Evolutionary conservation across 2,888 invertebrate species (phyloP).

Genomic region (Protonemura montana): DNA sequence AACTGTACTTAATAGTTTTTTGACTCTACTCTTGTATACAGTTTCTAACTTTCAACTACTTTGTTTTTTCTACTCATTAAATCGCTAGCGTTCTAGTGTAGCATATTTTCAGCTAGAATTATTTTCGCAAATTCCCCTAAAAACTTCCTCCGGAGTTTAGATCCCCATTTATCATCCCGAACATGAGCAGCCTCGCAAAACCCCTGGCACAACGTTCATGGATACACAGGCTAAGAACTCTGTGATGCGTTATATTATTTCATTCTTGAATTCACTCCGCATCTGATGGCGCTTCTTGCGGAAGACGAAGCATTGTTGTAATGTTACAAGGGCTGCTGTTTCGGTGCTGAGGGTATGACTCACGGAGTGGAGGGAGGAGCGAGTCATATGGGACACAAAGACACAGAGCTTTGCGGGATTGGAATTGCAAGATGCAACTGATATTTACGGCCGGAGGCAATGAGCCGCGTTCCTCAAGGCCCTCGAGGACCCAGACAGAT

Average conservation of each 20-base stretch:
- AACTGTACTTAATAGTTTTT: not conserved
- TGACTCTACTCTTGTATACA: not conserved
- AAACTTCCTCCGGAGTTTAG: conserved; percentile 34
- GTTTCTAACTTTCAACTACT: not conserved
- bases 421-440: conserved; percentile 38
- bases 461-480: conserved; percentile 44
- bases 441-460: conserved; percentile 47
- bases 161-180: conserved; percentile 40
- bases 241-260: conserved; percentile 29
- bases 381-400: conserved; percentile 34
- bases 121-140: conserved; percentile 22
- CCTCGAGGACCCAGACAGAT: not conserved
- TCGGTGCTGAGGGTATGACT: conserved; percentile 25
- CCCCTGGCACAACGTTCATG: not conserved
- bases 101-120: conserved; percentile 29
- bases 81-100: conserved; percentile 13
- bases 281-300: conserved; percentile 33
- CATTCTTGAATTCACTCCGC: conserved; percentile 30
- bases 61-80: conserved; percentile 18
- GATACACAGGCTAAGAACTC: conserved; percentile 10
- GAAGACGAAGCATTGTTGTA: conserved; percentile 39
- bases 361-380: conserved; percentile 19
- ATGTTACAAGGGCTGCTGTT: not conserved
- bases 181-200: not conserved
- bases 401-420: conserved; percentile 33